Conservation (phyloP, 30 jellyfish, hydroid and myxozoan genomes). For the Catostylus mosaicus region DNA sequence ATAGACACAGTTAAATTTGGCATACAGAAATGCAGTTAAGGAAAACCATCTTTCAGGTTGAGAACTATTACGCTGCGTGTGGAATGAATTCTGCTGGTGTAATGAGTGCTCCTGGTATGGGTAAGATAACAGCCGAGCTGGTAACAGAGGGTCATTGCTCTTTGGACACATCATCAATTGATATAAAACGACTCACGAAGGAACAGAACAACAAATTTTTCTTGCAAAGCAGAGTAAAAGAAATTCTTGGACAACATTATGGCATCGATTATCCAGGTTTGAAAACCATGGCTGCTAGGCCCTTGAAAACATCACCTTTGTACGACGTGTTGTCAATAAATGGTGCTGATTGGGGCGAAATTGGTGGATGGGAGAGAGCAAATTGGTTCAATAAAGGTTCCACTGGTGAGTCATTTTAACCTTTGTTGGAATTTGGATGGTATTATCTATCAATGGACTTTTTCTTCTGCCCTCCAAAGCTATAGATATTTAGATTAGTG, state of each 20-base stretch:
- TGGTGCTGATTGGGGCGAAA: conserved; percentile 86
- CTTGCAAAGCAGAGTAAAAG: conserved; percentile 54
- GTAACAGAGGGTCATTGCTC: conserved; percentile 65
- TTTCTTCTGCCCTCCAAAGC: not conserved
- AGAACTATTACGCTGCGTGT: conserved; percentile 82
- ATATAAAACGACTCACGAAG: conserved; percentile 56
- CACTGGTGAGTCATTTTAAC: conserved; percentile 34
- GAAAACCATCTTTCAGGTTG: conserved; percentile 59
- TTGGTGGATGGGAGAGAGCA: conserved; percentile 85
- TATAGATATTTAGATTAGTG: not conserved
- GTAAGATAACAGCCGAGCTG: conserved; percentile 74
- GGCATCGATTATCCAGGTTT: conserved; percentile 60
- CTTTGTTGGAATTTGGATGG: too few relatives aligned
- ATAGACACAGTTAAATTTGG: too few relatives aligned
- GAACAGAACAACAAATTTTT: conserved; percentile 76
- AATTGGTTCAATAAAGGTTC: conserved; percentile 48
- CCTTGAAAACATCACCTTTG: conserved; percentile 72
- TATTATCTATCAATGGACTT: not conserved
- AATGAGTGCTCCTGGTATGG: conserved; percentile 78
- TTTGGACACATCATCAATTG: conserved; percentile 54
- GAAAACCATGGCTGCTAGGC: conserved; percentile 47
- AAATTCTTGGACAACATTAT: conserved; percentile 48
- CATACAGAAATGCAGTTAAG: too few relatives aligned
- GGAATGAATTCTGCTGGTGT: conserved; percentile 90
- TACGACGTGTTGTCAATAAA: conserved; percentile 46